phyloP scores from a whole-genome alignment of 2,113 vertebrate genomes.

The Podarcis cretensis region DNA sequence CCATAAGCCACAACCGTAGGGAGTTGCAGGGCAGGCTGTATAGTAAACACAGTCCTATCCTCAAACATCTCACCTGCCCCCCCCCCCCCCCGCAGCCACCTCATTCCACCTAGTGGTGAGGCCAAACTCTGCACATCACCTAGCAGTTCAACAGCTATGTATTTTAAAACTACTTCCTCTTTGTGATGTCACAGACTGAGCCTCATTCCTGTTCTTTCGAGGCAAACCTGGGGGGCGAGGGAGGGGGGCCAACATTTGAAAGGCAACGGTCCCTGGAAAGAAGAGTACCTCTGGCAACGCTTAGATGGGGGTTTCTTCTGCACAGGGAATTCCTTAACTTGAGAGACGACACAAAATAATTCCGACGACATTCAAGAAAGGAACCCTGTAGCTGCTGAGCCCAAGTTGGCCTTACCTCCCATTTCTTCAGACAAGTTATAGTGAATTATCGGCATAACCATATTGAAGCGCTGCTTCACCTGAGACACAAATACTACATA shows the following conservation, averaged over 20 bases:
- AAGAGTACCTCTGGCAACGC: neutral
- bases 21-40: no score
- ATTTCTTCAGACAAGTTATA: neutral
- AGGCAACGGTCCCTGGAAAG: neutral
- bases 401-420: neutral
- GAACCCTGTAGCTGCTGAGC: neutral
- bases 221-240: no score
- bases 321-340: neutral
- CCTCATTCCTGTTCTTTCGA: neutral
- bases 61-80: no score
- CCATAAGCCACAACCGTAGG: no score
- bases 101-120: no score
- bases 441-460: no score
- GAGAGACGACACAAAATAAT: neutral
- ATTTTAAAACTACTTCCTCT: neutral
- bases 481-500: neutral
- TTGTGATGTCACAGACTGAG: neutral
- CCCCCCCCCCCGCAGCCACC: no score
- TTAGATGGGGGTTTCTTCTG: neutral
- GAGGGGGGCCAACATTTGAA: neutral
- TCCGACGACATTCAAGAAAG: neutral
- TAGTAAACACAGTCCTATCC: no score
- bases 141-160: neutral
- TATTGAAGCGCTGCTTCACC: no score
- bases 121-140: no score